These are phyloP conservation scores for Oenanthe oenanthe DNA, from an alignment of 2,113 vertebrate species.

Conservation along the genomic window DNA sequence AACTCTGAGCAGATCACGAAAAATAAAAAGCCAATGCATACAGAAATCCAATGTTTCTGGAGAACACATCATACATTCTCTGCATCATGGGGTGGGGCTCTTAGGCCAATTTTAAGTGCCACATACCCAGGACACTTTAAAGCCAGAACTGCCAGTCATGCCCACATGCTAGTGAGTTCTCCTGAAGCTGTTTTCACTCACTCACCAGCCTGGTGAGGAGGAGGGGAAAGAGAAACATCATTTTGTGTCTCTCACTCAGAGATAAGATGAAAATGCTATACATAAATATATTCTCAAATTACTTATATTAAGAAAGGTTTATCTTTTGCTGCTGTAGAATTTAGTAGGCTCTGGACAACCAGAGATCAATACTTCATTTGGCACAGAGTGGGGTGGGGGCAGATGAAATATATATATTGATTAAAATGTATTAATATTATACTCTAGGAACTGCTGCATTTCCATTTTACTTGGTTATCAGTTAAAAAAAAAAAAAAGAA, in stretches of 20 bases:
- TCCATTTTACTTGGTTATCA: background rate
- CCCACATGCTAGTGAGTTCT: background rate
- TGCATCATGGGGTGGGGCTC: background rate
- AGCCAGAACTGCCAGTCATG: background rate
- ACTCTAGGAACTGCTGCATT: background rate
- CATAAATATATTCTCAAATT: background rate
- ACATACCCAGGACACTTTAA: background rate
- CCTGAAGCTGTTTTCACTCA: background rate
- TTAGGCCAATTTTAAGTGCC: background rate
- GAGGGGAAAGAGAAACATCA: background rate
- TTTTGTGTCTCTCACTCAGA: background rate
- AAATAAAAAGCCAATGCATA: background rate
- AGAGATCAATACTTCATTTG: background rate
- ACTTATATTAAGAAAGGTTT: background rate
- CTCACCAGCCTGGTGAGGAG: background rate
- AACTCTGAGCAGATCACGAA: background rate
- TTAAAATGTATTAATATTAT: background rate
- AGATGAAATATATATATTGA: background rate
- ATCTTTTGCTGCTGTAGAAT: background rate
- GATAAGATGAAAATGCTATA: background rate
- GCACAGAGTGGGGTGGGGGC: rapidly evolving
- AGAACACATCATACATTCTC: background rate
- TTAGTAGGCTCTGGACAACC: background rate
- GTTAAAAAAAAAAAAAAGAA: background rate
- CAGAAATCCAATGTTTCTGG: background rate